These are phyloP conservation scores for Hipposideros larvatus DNA, from an alignment of 2,797 vertebrate genomes.

Conservation along the genomic window DNA sequence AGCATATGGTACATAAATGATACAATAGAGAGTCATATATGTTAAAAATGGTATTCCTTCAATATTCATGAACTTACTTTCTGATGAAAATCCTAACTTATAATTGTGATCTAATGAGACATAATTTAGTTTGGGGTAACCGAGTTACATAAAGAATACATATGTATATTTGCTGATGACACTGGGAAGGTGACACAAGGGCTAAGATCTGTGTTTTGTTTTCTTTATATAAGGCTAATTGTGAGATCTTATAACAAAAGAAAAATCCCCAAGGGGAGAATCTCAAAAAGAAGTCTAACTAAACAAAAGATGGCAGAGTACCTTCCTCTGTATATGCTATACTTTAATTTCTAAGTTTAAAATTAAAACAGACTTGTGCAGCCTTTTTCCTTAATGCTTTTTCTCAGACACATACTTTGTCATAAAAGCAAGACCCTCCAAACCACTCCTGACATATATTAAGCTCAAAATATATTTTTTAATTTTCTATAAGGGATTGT, in stretches of 20 bases:
- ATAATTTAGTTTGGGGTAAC: conserved; percentile 24
- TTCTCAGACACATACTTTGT: conserved; percentile 1
- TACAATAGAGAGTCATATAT: neutral
- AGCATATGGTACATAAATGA: neutral
- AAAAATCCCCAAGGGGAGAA: neutral
- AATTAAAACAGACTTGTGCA: conserved; percentile 13
- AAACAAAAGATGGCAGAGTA: neutral
- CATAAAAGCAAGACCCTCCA: conserved; percentile 37
- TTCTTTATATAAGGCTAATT: neutral
- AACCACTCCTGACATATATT: conserved; percentile 39
- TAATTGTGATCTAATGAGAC: conserved; percentile 1
- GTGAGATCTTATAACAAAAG: conserved; percentile 9
- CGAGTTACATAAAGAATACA: neutral
- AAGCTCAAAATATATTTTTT: conserved; percentile 4
- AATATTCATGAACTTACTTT: neutral
- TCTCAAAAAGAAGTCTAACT: conserved; percentile 52
- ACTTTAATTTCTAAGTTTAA: conserved; percentile 36
- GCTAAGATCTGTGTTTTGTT: neutral
- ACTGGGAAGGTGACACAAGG: conserved; percentile 1
- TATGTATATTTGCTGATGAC: neutral
- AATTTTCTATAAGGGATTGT: conserved; percentile 2
- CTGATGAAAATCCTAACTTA: conserved; percentile 34
- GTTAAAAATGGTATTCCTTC: neutral
- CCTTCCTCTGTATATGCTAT: neutral
- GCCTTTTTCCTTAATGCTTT: neutral